A percentile compares a stretch with the other conserved stretches of the same genome.
These are phyloP conservation scores for Ethmia dodecea DNA, from an alignment of 2,888 invertebrate species.

Conservation along the genomic window DNA sequence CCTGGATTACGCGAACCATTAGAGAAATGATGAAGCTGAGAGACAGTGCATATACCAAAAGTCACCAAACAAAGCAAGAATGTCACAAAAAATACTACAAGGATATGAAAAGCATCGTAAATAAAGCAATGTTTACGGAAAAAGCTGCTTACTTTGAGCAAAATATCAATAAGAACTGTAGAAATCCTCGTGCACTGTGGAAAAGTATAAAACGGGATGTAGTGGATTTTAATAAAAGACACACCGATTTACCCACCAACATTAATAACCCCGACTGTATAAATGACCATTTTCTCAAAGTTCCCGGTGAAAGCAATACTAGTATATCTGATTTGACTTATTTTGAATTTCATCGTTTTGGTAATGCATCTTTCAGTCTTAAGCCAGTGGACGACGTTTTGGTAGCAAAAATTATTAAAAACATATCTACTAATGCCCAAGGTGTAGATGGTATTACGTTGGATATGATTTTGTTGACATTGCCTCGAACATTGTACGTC, in stretches of 20 bases:
- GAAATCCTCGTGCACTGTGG: background rate
- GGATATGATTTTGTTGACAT: conserved; percentile 3
- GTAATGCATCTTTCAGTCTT: background rate
- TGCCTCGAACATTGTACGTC: background rate
- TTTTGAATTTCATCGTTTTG: background rate
- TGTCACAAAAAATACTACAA: background rate
- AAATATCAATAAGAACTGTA: background rate
- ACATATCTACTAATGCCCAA: background rate
- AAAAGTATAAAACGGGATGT: background rate
- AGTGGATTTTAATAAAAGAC: background rate
- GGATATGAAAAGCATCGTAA: conserved; percentile 1
- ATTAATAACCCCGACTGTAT: background rate
- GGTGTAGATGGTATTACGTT: background rate
- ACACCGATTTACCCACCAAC: background rate
- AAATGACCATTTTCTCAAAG: background rate
- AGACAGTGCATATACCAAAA: background rate
- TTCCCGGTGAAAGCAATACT: background rate
- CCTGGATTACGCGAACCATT: conserved; percentile 5
- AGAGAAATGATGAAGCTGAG: conserved; percentile 4
- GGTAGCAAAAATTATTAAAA: background rate
- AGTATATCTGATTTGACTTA: background rate
- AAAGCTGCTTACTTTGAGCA: conserved; percentile 2
- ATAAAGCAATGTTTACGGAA: conserved; percentile 1
- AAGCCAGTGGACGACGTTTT: background rate
- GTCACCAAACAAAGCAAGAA: background rate